Evolutionary conservation across 2,888 invertebrate genomes (phyloP), one percentile per base, ranked within the genome.

Genomic region (Plebejus melissa): DNA sequence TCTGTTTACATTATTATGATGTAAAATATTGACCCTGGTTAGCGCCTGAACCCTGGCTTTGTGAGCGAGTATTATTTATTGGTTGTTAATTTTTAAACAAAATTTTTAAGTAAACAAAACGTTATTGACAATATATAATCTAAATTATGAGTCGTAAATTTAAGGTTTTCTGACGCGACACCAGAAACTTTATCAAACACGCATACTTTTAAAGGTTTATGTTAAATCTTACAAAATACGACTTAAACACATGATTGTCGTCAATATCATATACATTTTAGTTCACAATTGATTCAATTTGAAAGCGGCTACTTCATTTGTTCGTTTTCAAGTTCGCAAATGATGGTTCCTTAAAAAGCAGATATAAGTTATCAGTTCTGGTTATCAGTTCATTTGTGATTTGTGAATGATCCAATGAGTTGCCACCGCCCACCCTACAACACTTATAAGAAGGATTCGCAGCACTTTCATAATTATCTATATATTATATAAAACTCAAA

Each of bases 1-100:
- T 16, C 16, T 72, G 72, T 72, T 54, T 54, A 72, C 72, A 54
- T 72, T 72, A 72, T 72, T 50, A 72, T 72, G 46, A 72, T 72
- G 46, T 70, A 41, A 70, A 70, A 70, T 70, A 70, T 70, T 41
- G 41, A 70, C 70, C 70, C 70, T 70, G 41, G 41, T 70, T 70
- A 70, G 41, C 71, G 71, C 54, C 50, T 72, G 46, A 54, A 50
- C 72, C 54, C 1, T 22, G 41, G 50, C 72, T 54, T 72, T 72
- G 54, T 54, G 16, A 72, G 11, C 71, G 46, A 11, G 46, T 46
- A 71, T 41, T 46, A 72, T 72, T 72, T 72, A 72, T 72, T 72
- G 72, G 50, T 54, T 32, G 72, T 72, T 72, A 54, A 72, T 71
- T 71, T 22, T 71, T 46, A 36, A 71, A 71, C 71, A 46, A 46